These are phyloP conservation scores for Tubulanus polymorphus DNA, from an alignment of 2,888 invertebrate genomes.

Conservation along the genomic window DNA sequence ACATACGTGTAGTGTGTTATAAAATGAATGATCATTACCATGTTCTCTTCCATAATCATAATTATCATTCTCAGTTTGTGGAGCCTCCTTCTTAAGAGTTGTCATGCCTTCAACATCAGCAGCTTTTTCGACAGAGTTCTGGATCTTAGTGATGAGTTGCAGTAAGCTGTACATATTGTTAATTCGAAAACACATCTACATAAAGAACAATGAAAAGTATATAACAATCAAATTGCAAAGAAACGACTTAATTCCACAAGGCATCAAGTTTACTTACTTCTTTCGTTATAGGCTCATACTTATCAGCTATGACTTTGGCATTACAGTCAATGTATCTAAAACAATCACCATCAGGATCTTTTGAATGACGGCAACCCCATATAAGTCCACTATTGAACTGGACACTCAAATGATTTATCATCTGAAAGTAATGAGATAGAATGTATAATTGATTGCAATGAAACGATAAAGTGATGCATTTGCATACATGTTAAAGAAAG, in stretches of 20 bases:
- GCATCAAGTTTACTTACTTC: too few relatives aligned
- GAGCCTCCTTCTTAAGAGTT: neutral
- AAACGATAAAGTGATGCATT: too few relatives aligned
- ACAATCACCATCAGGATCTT: slow-evolving; percentile 22
- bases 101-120: neutral
- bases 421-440: slow-evolving; percentile 18
- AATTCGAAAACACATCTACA: slow-evolving; percentile 38
- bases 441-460: too few relatives aligned
- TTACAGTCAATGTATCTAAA: slow-evolving; percentile 29
- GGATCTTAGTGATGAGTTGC: slow-evolving; percentile 16
- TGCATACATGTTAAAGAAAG: too few relatives aligned
- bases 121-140: neutral
- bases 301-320: slow-evolving; percentile 29
- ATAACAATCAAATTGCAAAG: neutral
- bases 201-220: slow-evolving; percentile 2
- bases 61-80: neutral
- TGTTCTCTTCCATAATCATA: neutral
- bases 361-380: slow-evolving; percentile 41
- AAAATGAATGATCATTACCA: too few relatives aligned
- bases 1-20: too few relatives aligned
- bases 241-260: too few relatives aligned
- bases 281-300: slow-evolving; percentile 36
- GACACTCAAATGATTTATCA: slow-evolving; percentile 28
- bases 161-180: slow-evolving; percentile 33
- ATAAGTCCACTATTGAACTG: slow-evolving; percentile 27